Evolutionary conservation across 1,140 invertebrate genomes (phyloP), one percentile per base, ranked within the genome.

Genomic region (Ostrea denselamellosa): DNA sequence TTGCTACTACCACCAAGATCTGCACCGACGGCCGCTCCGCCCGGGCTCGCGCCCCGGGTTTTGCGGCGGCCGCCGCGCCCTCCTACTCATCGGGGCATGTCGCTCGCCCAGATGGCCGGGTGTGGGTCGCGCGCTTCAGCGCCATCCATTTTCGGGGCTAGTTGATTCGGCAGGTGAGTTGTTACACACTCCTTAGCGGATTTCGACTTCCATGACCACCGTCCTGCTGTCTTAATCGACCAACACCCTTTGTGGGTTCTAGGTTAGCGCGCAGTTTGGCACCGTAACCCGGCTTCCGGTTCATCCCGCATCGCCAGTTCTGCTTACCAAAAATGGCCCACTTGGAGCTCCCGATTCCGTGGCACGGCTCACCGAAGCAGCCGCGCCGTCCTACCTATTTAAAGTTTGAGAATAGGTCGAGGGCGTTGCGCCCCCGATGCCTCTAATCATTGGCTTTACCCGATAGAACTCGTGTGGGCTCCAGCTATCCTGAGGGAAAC

Each of bases 301-400:
- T 97, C 97, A 97, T 97, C 97, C 97, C 97, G 96, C 97, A 97
- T 96, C 97, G 96, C 97, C 97, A 97, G 97, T 97, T 97, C 97
- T 97, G 97, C 97, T 97, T 97, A 97, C 97, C 97, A 97, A 97
- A 97, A 97, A 95, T 97, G 97, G 97, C 97, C 97, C 97, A 97
- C 97, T 97, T 96, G 96, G 96, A 96, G 96, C 96, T 97, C 96
- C 96, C 96, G 95, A 97, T 97, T 97, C 96, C 96, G 96, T 96
- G 22, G 87, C 90, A 88, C 88, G 91, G 94, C 95, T 96, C 96
- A 96, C 92, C 97, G 95, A 96, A 97, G 96, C 95, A 97, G 97
- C 96, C 95, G 95, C 95, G 95, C 95, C 96, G 95, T 97, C 97
- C 96, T 96, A 97, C 96, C 96, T 96, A 97, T 97, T 97, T 96